Percentiles rank a stretch among this genome's conserved stretches.
These are phyloP conservation scores for Premnoplex brunnescens DNA, from an alignment of 2,797 vertebrate genomes.

Conservation along the genomic window DNA sequence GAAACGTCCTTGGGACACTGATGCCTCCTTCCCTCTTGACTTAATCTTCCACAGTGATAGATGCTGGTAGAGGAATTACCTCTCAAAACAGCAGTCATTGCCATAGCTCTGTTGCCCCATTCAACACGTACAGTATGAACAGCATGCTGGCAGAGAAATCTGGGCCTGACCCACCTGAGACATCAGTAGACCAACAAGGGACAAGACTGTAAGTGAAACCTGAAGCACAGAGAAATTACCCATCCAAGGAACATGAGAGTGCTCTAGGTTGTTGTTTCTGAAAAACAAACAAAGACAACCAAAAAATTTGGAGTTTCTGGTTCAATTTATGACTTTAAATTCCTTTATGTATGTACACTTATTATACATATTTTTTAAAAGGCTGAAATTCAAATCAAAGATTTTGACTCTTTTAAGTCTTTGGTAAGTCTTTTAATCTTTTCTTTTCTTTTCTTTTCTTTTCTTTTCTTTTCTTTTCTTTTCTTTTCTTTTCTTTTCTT, in stretches of 20 bases:
- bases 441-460: no score
- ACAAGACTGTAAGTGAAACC: background rate
- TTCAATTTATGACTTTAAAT: background rate
- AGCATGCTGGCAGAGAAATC: background rate
- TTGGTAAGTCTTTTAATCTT: background rate
- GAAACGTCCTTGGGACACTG: background rate
- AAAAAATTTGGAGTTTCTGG: background rate
- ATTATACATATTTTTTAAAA: background rate
- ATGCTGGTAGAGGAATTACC: background rate
- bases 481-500: no score
- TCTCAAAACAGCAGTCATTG: background rate
- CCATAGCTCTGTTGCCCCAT: fast-evolving
- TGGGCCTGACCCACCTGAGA: background rate
- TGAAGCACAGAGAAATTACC: background rate
- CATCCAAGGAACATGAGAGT: background rate
- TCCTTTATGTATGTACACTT: background rate
- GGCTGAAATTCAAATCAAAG: background rate
- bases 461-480: no score
- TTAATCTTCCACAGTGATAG: background rate
- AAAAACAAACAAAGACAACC: background rate
- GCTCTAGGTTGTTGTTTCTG: background rate
- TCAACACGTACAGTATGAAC: background rate
- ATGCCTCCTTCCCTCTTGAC: background rate
- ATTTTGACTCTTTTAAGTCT: background rate
- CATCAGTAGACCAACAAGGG: background rate